Evolutionary conservation across 2,888 invertebrate genomes (phyloP).

Genomic region (Torymus tubicola): DNA sequence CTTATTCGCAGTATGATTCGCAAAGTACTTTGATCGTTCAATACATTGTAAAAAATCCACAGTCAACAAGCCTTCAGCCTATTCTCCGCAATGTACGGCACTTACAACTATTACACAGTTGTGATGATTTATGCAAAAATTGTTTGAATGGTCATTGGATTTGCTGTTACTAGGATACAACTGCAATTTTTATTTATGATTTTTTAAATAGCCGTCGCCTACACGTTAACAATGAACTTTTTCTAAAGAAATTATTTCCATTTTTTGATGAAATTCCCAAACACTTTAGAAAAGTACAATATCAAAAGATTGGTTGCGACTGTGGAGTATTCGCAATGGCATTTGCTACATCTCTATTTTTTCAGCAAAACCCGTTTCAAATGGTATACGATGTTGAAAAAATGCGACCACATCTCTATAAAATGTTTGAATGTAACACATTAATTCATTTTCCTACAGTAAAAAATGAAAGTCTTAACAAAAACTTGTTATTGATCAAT

Average conservation of each 20-base stretch:
- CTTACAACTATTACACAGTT: neutral
- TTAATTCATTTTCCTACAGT: too few species aligned
- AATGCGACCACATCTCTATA: neutral
- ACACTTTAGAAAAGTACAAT: constrained; percentile 9
- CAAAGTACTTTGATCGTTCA: constrained; percentile 8
- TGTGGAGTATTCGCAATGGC: constrained; percentile 11
- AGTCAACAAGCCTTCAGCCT: neutral
- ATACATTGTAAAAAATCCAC: neutral
- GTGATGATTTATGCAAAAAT: too few species aligned
- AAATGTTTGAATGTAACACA: constrained; percentile 3
- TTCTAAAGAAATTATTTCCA: constrained; percentile 20
- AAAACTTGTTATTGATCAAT: too few species aligned
- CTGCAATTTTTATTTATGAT: neutral
- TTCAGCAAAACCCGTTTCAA: neutral
- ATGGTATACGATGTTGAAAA: neutral
- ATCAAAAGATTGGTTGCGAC: neutral
- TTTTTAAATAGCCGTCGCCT: neutral
- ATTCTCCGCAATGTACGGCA: neutral
- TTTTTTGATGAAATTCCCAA: constrained; percentile 2
- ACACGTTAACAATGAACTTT: neutral
- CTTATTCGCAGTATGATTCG: neutral
- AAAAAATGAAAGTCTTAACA: too few species aligned
- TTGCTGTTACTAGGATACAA: neutral
- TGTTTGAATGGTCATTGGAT: too few species aligned
- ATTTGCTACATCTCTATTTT: constrained; percentile 13